phyloP scores from a whole-genome alignment of 2,888 invertebrate genomes.

The Sthenelais limicola region DNA sequence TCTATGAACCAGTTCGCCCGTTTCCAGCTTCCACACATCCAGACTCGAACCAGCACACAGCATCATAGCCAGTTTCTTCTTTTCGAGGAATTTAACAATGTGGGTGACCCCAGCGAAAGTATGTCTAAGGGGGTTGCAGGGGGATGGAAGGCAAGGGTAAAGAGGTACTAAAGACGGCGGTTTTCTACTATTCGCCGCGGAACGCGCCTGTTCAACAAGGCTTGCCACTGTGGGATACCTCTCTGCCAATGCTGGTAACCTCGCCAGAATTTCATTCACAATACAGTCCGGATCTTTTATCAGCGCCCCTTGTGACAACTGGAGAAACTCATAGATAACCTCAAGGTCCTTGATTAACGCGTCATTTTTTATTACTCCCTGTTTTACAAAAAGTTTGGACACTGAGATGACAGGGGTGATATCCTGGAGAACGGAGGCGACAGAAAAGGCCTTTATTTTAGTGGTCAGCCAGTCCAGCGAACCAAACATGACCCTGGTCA shows the following conservation, averaged over 20 bases:
- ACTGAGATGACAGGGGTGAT: conserved; percentile 25
- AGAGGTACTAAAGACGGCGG: conserved; percentile 36
- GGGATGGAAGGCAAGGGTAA: conserved; percentile 41
- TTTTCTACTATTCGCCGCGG: background rate
- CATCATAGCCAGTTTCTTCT: conserved; percentile 35
- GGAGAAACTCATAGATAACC: conserved; percentile 45
- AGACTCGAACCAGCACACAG: conserved; percentile 45
- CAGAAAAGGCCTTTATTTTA: conserved; percentile 32
- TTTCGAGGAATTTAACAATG: conserved; percentile 38
- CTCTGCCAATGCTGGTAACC: conserved; percentile 28
- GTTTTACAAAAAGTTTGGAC: conserved; percentile 32
- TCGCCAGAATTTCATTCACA: conserved; percentile 38
- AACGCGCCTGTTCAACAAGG: conserved; percentile 35
- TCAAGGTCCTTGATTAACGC: conserved; percentile 27
- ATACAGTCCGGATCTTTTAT: conserved; percentile 31
- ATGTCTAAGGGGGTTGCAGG: conserved; percentile 41
- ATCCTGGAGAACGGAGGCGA: conserved; percentile 40
- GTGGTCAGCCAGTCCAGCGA: conserved; percentile 48
- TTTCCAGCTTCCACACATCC: conserved; percentile 43
- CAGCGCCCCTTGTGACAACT: conserved; percentile 36
- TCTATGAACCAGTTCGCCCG: conserved; percentile 46
- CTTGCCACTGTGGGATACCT: background rate
- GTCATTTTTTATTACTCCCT: conserved; percentile 34
- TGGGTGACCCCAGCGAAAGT: conserved; percentile 45
- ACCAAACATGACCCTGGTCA: conserved; percentile 46